phyloP scores from a whole-genome alignment of 2,113 vertebrate genomes.

The Psettodes erumei region DNA sequence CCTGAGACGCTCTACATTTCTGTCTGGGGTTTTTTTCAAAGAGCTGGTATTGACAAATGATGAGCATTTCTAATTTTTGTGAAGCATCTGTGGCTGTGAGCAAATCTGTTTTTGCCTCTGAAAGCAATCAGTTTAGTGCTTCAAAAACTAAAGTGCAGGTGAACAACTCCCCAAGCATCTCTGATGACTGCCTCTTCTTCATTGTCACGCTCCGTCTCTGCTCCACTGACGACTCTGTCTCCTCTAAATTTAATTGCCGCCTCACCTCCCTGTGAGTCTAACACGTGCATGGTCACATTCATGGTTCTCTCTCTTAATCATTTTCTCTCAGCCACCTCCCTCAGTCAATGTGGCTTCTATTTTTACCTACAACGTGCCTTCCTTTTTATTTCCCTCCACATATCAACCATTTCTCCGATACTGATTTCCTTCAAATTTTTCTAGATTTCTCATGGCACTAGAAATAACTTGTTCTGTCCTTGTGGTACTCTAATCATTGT shows the following conservation, averaged over 20 bases:
- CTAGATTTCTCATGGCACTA: no score
- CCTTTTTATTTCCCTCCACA: constrained; percentile 3
- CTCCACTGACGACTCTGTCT: constrained; percentile 9
- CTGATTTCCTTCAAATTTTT: constrained; percentile 11
- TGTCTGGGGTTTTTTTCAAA: background rate
- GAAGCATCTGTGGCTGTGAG: background rate
- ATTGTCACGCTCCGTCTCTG: constrained; percentile 9
- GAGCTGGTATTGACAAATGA: background rate
- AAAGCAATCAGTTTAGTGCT: background rate
- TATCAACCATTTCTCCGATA: background rate
- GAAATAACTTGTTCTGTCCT: constrained; percentile 4
- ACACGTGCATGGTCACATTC: background rate
- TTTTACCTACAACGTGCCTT: constrained; percentile 13
- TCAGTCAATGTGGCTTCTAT: background rate
- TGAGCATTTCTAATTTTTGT: background rate
- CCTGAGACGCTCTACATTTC: constrained; percentile 34
- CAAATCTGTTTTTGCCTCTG: no score
- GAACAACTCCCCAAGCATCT: constrained; percentile 1
- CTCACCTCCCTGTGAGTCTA: background rate
- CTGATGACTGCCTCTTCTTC: background rate
- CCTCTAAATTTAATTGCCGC: background rate
- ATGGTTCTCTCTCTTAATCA: background rate
- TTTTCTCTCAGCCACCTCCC: background rate
- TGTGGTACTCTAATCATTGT: background rate
- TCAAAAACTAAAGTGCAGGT: background rate